These are phyloP conservation scores for Gnathonemus echidnorhynchus DNA, from an alignment of 2,113 vertebrate genomes.

Conservation along the genomic window DNA sequence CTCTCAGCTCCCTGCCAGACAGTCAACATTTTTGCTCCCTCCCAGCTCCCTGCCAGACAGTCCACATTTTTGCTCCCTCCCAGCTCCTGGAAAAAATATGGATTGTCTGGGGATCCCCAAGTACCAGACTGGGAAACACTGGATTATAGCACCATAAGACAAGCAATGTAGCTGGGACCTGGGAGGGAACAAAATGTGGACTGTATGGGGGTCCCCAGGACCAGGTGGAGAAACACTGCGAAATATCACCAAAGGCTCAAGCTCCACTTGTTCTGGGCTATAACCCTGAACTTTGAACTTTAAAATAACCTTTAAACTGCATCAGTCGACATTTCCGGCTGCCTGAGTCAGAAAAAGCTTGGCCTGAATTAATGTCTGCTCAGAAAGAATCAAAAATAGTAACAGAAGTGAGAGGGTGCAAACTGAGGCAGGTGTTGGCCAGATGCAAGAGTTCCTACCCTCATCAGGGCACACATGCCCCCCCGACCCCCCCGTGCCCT, in stretches of 20 bases:
- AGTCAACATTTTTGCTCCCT: neutral
- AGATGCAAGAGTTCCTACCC: neutral
- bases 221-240: neutral
- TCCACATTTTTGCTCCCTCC: neutral
- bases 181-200: neutral
- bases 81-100: neutral
- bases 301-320: neutral
- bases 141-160: too few species aligned
- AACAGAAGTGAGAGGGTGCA: neutral
- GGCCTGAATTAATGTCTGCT: slow-evolving; percentile 1
- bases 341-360: neutral
- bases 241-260: neutral
- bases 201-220: neutral
- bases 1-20: neutral
- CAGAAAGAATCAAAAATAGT: neutral
- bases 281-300: neutral
- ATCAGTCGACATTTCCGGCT: neutral
- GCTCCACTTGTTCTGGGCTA: neutral
- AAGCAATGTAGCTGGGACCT: too few species aligned
- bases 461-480: neutral
- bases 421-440: neutral
- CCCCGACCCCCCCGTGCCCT: neutral
- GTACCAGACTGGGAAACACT: neutral
- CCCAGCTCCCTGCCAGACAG: too few species aligned
- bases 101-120: neutral